These are phyloP conservation scores for Apodemus agrarius DNA, from an alignment of 2,797 vertebrate species.

Conservation along the genomic window DNA sequence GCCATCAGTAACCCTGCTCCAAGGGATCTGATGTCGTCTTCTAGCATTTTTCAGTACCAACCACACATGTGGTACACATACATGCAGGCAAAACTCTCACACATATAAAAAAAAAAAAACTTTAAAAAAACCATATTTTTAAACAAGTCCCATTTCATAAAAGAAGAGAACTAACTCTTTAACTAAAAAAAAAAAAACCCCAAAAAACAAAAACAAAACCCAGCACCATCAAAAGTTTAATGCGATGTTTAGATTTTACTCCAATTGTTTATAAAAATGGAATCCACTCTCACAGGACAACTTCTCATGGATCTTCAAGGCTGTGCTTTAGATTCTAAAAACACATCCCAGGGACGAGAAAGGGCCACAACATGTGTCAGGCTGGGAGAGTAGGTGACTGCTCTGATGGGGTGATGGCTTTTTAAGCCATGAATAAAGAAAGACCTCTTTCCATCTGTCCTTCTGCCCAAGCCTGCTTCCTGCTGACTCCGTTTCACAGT, in stretches of 20 bases:
- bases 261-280: not conserved
- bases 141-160: not conserved
- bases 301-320: slow-evolving; percentile 17
- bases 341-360: not conserved
- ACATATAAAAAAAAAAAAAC: not conserved
- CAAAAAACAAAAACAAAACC: not conserved
- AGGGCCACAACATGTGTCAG: not conserved
- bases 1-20: not conserved
- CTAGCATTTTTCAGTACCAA: not conserved
- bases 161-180: not conserved
- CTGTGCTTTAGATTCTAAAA: not conserved
- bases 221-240: not conserved
- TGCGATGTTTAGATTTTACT: not conserved
- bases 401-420: not conserved
- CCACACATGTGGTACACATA: not conserved
- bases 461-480: not conserved
- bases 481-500: not conserved
- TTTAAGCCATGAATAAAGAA: not conserved
- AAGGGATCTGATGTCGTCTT: not conserved
- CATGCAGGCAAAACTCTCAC: not conserved
- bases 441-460: not conserved
- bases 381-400: not conserved
- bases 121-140: not conserved
- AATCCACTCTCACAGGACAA: not conserved
- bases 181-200: not conserved